A percentile compares a stretch with the other conserved stretches of the same genome.
phyloP scores from a whole-genome alignment of 2,797 vertebrate species.

The Balearica regulorum region DNA sequence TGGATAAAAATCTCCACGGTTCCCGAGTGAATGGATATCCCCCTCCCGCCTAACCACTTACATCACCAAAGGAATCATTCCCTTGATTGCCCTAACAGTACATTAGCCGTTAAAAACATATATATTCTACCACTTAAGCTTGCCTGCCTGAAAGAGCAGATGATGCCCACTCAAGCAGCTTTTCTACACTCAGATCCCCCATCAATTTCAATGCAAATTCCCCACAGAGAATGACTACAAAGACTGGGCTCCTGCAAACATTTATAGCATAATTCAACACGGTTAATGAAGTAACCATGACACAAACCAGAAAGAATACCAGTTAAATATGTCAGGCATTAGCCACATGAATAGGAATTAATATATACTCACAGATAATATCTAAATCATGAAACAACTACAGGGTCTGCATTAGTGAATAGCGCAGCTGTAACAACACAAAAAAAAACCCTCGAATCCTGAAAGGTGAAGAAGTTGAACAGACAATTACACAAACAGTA shows the following conservation, averaged over 20 bases:
- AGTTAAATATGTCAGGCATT: constrained; percentile 15
- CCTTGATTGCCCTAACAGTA: not conserved
- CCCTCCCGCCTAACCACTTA: not conserved
- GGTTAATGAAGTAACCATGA: not conserved
- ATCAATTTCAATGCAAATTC: constrained; percentile 44
- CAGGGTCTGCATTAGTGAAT: not conserved
- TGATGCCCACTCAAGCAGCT: constrained; percentile 18
- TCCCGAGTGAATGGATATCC: not conserved
- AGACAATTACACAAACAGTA: not conserved
- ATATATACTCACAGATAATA: constrained; percentile 9
- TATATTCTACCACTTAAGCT: not conserved
- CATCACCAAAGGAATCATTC: not conserved
- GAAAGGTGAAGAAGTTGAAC: not conserved
- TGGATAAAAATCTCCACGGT: not conserved
- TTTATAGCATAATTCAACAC: not conserved
- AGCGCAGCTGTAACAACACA: not conserved
- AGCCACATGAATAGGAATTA: constrained; percentile 9
- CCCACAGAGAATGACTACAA: not conserved
- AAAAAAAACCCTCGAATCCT: not conserved
- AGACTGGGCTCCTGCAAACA: not conserved
- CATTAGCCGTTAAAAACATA: not conserved
- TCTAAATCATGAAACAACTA: constrained; percentile 33
- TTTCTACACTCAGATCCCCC: not conserved
- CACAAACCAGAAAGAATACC: constrained; percentile 31
- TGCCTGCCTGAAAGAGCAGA: not conserved